These are phyloP conservation scores for Acrobeloides nanus DNA, from an alignment of 2,888 invertebrate species.

Conservation along the genomic window DNA sequence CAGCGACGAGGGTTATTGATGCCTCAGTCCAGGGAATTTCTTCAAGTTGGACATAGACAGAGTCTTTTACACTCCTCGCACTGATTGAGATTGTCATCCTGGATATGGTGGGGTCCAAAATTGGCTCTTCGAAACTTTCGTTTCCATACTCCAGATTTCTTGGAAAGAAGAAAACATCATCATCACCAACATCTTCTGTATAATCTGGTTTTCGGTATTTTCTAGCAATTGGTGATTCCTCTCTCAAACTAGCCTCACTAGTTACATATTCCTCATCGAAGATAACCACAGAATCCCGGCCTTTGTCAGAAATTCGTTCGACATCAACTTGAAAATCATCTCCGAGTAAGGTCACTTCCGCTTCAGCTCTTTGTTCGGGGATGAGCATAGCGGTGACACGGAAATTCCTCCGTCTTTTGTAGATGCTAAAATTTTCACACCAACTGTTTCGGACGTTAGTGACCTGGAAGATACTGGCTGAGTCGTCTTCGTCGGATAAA, in stretches of 20 bases:
- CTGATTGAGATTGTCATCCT: conserved; percentile 39
- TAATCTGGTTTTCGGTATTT: conserved; percentile 13
- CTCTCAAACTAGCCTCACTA: too few relatives aligned
- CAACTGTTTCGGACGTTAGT: conserved; percentile 15
- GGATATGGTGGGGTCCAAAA: not conserved
- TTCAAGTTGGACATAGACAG: conserved; percentile 42
- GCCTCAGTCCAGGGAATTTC: conserved; percentile 51
- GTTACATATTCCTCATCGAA: conserved; percentile 14
- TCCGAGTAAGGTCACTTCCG: conserved; percentile 10
- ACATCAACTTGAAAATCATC: conserved; percentile 22
- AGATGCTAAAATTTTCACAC: conserved; percentile 20
- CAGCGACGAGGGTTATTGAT: conserved; percentile 28
- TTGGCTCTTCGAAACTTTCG: too few relatives aligned
- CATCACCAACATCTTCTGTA: conserved; percentile 9
- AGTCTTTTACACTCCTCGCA: conserved; percentile 42
- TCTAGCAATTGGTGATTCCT: conserved; percentile 7
- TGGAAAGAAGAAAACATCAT: too few relatives aligned
- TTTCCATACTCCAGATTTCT: too few relatives aligned
- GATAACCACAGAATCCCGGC: conserved; percentile 27
- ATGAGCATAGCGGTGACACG: conserved; percentile 24
- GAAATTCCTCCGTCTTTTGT: conserved; percentile 22
- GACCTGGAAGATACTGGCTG: conserved; percentile 16
- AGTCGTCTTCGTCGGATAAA: conserved; percentile 27
- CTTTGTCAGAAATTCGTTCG: conserved; percentile 19
- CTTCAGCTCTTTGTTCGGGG: conserved; percentile 13